phyloP scores from a whole-genome alignment of 2,113 vertebrate genomes.

The Phaetusa simplex region DNA sequence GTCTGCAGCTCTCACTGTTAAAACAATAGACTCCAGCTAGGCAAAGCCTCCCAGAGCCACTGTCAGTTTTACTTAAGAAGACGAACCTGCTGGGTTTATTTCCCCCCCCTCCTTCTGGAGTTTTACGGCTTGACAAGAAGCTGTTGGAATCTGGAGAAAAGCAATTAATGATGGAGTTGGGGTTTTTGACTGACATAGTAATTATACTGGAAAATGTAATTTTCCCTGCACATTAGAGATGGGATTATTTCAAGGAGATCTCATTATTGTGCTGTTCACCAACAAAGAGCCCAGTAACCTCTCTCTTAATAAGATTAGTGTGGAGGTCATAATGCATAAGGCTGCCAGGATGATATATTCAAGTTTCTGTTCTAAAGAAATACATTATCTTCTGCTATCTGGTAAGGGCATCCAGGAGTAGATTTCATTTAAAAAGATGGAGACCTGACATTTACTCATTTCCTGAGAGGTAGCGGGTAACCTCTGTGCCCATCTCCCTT shows the following conservation, averaged over 20 bases:
- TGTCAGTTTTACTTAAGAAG: background rate
- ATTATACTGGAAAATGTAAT: slow-evolving; percentile 73
- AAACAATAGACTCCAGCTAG: background rate
- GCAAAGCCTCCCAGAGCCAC: background rate
- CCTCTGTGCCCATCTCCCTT: background rate
- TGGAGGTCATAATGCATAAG: slow-evolving; percentile 42
- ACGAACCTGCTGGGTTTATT: background rate
- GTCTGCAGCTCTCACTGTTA: background rate
- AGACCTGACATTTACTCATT: background rate
- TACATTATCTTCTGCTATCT: slow-evolving; percentile 25
- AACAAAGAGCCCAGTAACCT: slow-evolving; percentile 62
- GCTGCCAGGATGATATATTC: slow-evolving; percentile 46
- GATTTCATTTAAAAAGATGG: background rate
- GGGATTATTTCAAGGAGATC: slow-evolving; percentile 72
- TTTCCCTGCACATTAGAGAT: slow-evolving; percentile 68
- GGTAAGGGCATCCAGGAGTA: background rate
- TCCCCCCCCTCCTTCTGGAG: background rate
- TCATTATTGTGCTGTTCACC: slow-evolving; percentile 68
- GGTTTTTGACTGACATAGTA: slow-evolving; percentile 67
- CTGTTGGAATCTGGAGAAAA: slow-evolving; percentile 57
- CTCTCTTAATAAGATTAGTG: slow-evolving; percentile 70
- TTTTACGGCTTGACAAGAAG: slow-evolving; percentile 32
- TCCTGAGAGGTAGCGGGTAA: background rate
- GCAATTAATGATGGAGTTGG: slow-evolving; percentile 61
- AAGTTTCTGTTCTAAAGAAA: slow-evolving; percentile 59